Evolutionary conservation across 1,140 invertebrate species (phyloP).

Genomic region (Drosophila neocordata): DNA sequence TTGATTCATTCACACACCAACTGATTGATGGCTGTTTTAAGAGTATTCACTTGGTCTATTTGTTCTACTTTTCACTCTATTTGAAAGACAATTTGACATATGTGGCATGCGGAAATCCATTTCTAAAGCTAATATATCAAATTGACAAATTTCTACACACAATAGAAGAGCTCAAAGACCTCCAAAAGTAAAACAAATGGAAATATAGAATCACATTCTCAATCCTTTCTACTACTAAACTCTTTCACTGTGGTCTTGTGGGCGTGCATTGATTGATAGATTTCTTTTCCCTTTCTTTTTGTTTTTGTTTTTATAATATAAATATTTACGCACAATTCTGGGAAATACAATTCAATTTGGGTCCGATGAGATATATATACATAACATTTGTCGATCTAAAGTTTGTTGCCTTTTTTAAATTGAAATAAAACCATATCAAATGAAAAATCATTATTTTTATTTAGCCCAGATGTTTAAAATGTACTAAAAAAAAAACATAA

Average conservation of each 20-base stretch:
- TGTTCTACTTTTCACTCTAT: conserved; percentile 39
- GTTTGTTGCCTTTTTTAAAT: conserved; percentile 19
- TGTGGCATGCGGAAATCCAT: conserved; percentile 56
- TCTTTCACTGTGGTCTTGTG: background rate
- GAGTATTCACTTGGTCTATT: background rate
- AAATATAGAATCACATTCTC: background rate
- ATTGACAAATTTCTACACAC: conserved; percentile 55
- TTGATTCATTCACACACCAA: conserved; percentile 5
- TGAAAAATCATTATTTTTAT: conserved; percentile 19
- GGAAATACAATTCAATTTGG: conserved; percentile 62
- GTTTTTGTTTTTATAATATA: conserved; percentile 30
- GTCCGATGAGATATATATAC: conserved; percentile 32
- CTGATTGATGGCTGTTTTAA: conserved; percentile 1
- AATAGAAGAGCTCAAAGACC: conserved; percentile 25
- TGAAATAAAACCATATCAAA: conserved; percentile 12
- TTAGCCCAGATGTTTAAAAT: background rate
- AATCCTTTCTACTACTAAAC: conserved; percentile 17
- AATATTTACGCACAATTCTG: conserved; percentile 68
- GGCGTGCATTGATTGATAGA: conserved; percentile 59
- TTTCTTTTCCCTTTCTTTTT: conserved; percentile 21
- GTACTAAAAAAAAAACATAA: background rate
- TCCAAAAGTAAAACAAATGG: conserved; percentile 14
- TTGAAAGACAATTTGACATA: conserved; percentile 38
- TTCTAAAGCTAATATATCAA: conserved; percentile 54
- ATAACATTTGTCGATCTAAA: conserved; percentile 5